Evolutionary conservation across 1,140 invertebrate species (phyloP), one percentile per base, ranked within the genome.

Genomic region (Heliconius hewitsoni): DNA sequence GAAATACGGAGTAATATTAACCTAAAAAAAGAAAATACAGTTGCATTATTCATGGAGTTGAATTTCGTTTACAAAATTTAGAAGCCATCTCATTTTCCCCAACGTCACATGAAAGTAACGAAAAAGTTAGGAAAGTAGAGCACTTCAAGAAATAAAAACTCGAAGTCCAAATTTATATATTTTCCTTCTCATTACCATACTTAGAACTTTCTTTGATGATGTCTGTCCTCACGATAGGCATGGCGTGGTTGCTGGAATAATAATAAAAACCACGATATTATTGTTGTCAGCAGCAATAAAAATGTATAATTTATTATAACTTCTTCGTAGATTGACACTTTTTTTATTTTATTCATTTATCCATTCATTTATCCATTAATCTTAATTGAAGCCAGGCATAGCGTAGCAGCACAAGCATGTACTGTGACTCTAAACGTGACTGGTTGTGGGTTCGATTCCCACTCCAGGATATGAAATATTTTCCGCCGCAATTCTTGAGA

Each of bases 111-210:
- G 23, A 66, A 66, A 27, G 11, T 66, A 66, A 66, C 60, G 23
- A 16, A 66, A 66, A 66, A 30, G 60, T 66, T 66, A 13, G 3
- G 19, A 57, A 66, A 30, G 23, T 66, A 66, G 74, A 76, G 70
- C 74, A 66, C 74, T 76, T 55, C 37, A 66, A 42, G 37, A 42
- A 76, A 66, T 66, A 66, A 66, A 60, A 66, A 66, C 60, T 66
- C 23, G 11, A 66, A 27, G 23, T 27, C 57, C 57, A 66, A 66
- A 23, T 66, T 66, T 66, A 27, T 66, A 27, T 27, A 66, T 27
- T 30, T 66, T 66, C 57, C 23, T 66, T 66, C 23, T 66, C 57
- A 66, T 66, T 66, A 66, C 57, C 57, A 66, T 66, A 66, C 57
- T 66, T 27, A 66, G 57, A 66, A 66, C 23, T 30, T 66, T 66